Evolutionary conservation across 2,888 invertebrate species (phyloP).

Genomic region (Sinopyrophorus schimmeli): DNA sequence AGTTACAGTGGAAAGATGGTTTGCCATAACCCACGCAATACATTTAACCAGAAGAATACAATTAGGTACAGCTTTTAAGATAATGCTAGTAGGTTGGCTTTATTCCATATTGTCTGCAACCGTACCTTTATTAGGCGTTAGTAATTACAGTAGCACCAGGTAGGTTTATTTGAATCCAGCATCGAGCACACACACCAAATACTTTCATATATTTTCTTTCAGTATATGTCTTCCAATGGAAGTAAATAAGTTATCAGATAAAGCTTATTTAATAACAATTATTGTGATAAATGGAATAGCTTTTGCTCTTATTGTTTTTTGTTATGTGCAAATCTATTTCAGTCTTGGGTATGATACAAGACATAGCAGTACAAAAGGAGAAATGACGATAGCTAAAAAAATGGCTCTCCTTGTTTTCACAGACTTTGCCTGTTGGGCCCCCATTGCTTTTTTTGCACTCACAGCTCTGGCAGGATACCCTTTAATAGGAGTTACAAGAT

Average conservation of each 20-base stretch:
- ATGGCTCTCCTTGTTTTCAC: slow-evolving; percentile 88
- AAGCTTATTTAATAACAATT: slow-evolving; percentile 73
- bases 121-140: slow-evolving; percentile 80
- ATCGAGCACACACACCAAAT: too few relatives aligned
- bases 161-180: slow-evolving; percentile 41
- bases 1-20: slow-evolving; percentile 84
- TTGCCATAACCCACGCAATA: slow-evolving; percentile 81
- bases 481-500: slow-evolving; percentile 78
- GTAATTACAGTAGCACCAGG: slow-evolving; percentile 86
- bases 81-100: slow-evolving; percentile 79
- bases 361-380: slow-evolving; percentile 59
- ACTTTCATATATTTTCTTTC: slow-evolving; percentile 39
- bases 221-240: slow-evolving; percentile 90
- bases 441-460: slow-evolving; percentile 85
- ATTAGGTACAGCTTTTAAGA: slow-evolving; percentile 69
- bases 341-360: slow-evolving; percentile 75
- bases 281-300: slow-evolving; percentile 78
- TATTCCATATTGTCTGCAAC: slow-evolving; percentile 77
- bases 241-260: slow-evolving; percentile 68
- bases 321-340: slow-evolving; percentile 84
- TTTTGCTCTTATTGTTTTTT: slow-evolving; percentile 80
- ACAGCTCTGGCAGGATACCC: slow-evolving; percentile 85
- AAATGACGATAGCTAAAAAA: slow-evolving; percentile 80
- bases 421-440: slow-evolving; percentile 83
- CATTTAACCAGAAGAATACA: slow-evolving; percentile 80